A percentile compares a stretch with the other conserved stretches of the same genome.
Conservation (phyloP, 2,113 vertebrate species). For the Callipepla squamata region DNA sequence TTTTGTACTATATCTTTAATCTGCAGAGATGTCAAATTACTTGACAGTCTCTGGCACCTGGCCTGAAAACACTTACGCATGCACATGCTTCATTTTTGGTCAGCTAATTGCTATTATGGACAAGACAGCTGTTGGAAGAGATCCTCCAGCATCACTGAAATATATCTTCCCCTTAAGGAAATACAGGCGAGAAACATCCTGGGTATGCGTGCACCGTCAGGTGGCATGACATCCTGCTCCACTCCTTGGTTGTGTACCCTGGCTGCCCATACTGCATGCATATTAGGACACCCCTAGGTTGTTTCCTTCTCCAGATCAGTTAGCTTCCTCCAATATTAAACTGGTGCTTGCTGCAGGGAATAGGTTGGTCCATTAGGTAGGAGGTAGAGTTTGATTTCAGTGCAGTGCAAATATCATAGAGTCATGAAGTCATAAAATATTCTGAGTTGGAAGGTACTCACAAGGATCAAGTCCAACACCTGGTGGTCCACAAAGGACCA, state of each 20-base stretch:
- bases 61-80: background rate
- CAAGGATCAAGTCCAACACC: background rate
- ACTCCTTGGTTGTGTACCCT: background rate
- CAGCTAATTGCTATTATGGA: background rate
- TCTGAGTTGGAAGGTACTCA: background rate
- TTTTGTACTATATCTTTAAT: background rate
- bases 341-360: background rate
- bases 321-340: background rate
- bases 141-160: background rate
- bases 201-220: background rate
- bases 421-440: background rate
- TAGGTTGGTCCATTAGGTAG: background rate
- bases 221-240: background rate
- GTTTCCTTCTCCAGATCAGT: background rate
- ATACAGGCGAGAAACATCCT: background rate
- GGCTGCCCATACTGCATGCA: background rate
- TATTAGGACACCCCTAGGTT: background rate
- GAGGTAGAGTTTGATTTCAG: background rate
- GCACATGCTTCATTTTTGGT: background rate
- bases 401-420: background rate
- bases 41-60: background rate
- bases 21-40: background rate
- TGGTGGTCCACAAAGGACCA: background rate
- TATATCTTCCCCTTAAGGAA: background rate
- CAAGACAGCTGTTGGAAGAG: background rate